Base-by-base conservation (phyloP, 2,888 invertebrate genomes). In the Ectemnius continuus region DNA sequence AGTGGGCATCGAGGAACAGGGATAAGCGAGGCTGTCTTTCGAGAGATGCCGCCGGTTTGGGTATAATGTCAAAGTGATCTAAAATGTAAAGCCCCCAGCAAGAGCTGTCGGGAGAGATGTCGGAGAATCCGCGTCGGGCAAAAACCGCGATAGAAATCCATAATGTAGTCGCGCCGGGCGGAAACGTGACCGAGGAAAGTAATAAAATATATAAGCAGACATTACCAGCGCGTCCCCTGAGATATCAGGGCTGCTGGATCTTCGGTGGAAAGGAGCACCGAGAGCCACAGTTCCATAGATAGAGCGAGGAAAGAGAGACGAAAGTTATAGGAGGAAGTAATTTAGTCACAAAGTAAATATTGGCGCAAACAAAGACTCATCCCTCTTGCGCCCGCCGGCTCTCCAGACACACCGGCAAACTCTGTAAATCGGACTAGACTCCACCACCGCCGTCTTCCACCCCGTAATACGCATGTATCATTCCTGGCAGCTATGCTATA, bases 271-370 rank as follows among this genome's bases (percentile, higher is more conserved):
- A 36, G 36, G 52, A 23, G 8, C 48, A 18, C 56, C 26, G 23
- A 36, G 61, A 75, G 61, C 61, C 11, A 6, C 67, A 75, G 58
- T 47, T 58, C 28, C 61, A 23, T 36, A 36, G 26, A 23, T 18
- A 4, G 11, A 28, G 26, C 57, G 46, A 18, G 61, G 61, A 58
- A 64, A 69, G 67, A 65, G 65, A 36, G 36, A 65, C 46, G 67
- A 61, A 66, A 78, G 75, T 78, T 72, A 70, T 72, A 64, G 68
- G 65, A 72, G 67, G 79, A 81, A 81, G 75, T 72, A 81, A 81
- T 75, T 81, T 81, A 81, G 74, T 68, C 72, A 67, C 48, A 18
- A 75, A 20, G 73, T 56, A 72, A 76, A 79, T 79, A 79, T 81
- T 66, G 64, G 72, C 69, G 73, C 74, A 71, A 81, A 79, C 76